Percentiles rank a stretch among this genome's conserved stretches.
Evolutionary conservation across 2,113 vertebrate species (phyloP).

Genomic region (Motacilla alba): DNA sequence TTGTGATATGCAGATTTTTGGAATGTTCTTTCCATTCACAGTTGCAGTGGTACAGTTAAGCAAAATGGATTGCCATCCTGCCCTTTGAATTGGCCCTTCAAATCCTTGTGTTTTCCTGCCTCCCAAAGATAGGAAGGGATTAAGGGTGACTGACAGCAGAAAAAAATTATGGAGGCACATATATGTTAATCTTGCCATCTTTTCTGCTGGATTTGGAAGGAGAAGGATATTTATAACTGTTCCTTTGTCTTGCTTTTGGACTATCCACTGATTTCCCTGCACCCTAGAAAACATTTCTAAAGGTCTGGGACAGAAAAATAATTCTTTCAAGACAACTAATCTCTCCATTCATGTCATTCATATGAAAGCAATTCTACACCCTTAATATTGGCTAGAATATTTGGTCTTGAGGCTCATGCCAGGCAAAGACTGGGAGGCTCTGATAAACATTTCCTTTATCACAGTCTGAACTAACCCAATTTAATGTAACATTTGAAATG

Average conservation of each 20-base stretch:
- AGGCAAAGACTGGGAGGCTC: background rate
- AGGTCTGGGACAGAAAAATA: constrained; percentile 24
- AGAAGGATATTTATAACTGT: constrained; percentile 17
- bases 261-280: constrained; percentile 14
- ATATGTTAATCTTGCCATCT: constrained; percentile 48
- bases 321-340: constrained; percentile 26
- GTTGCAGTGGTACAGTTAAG: constrained; percentile 5
- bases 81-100: constrained; percentile 18
- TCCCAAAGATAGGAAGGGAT: constrained; percentile 43
- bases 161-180: constrained; percentile 32
- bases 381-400: constrained; percentile 13
- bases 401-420: background rate
- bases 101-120: constrained; percentile 39
- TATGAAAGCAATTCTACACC: background rate
- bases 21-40: background rate
- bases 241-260: constrained; percentile 43
- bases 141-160: constrained; percentile 40
- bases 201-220: constrained; percentile 44
- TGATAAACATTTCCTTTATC: constrained; percentile 32
- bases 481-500: background rate
- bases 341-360: constrained; percentile 37
- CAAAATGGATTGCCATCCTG: constrained; percentile 8
- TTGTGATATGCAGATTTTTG: background rate
- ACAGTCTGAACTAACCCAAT: background rate
- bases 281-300: constrained; percentile 35